Evolutionary conservation across 2,888 invertebrate species (phyloP).

Genomic region (Agrotis clavis): DNA sequence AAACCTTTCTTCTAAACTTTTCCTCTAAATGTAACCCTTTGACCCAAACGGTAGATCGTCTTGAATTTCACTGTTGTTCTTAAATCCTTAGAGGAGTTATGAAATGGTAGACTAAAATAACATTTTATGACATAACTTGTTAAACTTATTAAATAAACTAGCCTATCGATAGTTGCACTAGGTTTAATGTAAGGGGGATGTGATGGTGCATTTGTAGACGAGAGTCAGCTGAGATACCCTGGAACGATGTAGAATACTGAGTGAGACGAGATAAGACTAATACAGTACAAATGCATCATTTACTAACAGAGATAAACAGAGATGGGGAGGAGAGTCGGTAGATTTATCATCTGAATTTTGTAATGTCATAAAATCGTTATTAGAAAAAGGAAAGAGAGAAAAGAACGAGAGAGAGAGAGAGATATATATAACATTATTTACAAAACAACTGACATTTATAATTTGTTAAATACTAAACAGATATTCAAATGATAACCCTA

Average conservation of each 20-base stretch:
- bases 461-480: conserved; percentile 1
- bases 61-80: conserved; percentile 79
- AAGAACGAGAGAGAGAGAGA: conserved; percentile 18
- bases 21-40: conserved; percentile 67
- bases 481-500: conserved; percentile 49
- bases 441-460: conserved; percentile 9
- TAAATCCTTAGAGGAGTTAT: conserved; percentile 78
- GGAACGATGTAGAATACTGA: conserved; percentile 29
- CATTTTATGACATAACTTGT: conserved; percentile 75
- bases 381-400: conserved; percentile 21
- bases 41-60: conserved; percentile 64
- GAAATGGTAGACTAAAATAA: conserved; percentile 69
- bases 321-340: conserved; percentile 30
- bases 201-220: conserved; percentile 63
- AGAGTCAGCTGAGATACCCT: conserved; percentile 5
- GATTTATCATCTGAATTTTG: conserved; percentile 46
- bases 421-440: conserved; percentile 14
- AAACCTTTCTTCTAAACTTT: conserved; percentile 67
- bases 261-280: conserved; percentile 44
- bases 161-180: conserved; percentile 84
- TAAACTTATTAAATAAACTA: conserved; percentile 82
- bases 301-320: conserved; percentile 36
- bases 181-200: conserved; percentile 70
- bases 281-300: conserved; percentile 68
- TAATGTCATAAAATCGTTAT: conserved; percentile 14